phyloP scores from a whole-genome alignment of 2,797 vertebrate genomes.

The Poecilia wingei region DNA sequence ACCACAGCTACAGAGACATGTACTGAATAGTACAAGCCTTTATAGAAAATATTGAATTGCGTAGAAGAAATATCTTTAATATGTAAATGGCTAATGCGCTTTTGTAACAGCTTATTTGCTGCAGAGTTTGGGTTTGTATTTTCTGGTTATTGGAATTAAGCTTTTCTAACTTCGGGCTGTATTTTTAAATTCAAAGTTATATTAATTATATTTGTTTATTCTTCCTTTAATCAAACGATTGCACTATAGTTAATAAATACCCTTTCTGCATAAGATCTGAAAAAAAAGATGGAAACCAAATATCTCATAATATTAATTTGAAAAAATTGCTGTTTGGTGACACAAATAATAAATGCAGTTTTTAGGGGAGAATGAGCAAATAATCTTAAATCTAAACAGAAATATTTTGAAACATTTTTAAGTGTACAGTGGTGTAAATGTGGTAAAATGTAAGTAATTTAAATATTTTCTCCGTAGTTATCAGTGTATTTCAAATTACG shows the following conservation, averaged over 20 bases:
- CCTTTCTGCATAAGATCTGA: not conserved
- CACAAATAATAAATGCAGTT: not conserved
- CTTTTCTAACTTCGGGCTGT: constrained; percentile 15
- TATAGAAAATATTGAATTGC: not conserved
- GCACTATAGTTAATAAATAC: not conserved
- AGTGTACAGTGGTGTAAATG: not conserved
- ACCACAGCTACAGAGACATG: not conserved
- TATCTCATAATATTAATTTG: not conserved
- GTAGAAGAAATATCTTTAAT: constrained; percentile 22
- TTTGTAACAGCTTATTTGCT: constrained; percentile 17
- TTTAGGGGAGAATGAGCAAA: not conserved
- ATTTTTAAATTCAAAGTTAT: constrained; percentile 7
- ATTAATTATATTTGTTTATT: not conserved
- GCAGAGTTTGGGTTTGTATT: constrained; percentile 8
- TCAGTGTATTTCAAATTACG: not conserved
- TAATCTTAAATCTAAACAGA: not conserved
- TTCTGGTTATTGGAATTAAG: constrained; percentile 21
- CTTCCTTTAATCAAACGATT: not conserved
- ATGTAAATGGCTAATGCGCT: constrained; percentile 13
- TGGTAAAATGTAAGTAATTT: not conserved
- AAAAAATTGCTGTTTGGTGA: not conserved
- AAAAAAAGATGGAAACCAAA: not conserved
- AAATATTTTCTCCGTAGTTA: not conserved
- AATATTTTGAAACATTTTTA: not conserved
- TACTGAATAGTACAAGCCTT: constrained; percentile 33